Conservation (phyloP, 2,797 vertebrate species). For the Falco columbarius region DNA sequence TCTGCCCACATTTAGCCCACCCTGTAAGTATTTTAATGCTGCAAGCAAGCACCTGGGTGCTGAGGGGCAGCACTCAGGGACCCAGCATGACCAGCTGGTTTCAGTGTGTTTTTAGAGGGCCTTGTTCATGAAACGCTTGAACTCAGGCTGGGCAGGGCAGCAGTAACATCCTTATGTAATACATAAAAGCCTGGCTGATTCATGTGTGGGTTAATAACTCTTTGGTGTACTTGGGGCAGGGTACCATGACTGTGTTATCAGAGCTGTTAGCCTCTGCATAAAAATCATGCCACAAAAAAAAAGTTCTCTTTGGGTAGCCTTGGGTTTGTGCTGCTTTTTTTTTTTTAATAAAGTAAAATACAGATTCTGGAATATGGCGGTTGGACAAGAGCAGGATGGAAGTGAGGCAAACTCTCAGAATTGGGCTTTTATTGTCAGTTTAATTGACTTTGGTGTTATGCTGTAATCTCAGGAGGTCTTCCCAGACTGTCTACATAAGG, state of each 20-base stretch:
- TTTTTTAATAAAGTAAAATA: background rate
- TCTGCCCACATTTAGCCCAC: background rate
- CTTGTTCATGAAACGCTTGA: background rate
- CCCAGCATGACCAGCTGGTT: background rate
- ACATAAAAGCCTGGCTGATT: background rate
- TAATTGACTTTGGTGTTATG: background rate
- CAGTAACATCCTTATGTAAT: background rate
- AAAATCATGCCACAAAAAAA: background rate
- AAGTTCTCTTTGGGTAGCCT: background rate
- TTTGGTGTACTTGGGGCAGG: background rate
- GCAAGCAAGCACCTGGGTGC: background rate
- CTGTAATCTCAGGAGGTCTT: background rate
- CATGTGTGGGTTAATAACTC: background rate
- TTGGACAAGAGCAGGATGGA: background rate
- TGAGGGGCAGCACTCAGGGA: background rate
- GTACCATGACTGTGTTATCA: background rate
- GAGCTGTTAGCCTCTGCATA: background rate
- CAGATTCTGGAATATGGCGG: background rate
- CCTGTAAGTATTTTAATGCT: background rate
- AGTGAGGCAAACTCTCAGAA: background rate
- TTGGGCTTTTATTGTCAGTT: background rate
- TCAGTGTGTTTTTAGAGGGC: background rate
- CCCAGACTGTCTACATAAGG: background rate
- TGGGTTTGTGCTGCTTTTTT: background rate
- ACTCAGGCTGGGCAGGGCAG: background rate